These are phyloP conservation scores for Synergus japonicus DNA, from an alignment of 2,888 invertebrate genomes.

Conservation along the genomic window DNA sequence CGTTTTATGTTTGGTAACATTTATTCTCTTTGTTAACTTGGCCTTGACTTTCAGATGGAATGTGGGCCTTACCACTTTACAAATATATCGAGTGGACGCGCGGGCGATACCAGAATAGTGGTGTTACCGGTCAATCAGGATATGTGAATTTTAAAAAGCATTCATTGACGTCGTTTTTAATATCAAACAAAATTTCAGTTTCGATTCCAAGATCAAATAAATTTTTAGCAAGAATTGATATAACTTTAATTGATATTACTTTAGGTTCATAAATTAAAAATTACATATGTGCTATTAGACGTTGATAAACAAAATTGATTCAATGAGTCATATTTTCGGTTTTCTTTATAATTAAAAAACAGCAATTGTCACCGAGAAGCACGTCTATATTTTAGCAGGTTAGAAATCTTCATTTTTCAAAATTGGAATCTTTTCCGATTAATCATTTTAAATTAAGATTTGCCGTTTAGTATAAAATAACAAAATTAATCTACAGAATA, in stretches of 20 bases:
- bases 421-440: neutral
- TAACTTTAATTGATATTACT: neutral
- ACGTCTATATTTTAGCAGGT: neutral
- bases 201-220: neutral
- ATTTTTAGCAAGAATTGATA: neutral
- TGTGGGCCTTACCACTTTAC: conserved; percentile 32
- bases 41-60: conserved; percentile 35
- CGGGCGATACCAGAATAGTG: conserved; percentile 19
- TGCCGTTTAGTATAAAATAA: neutral
- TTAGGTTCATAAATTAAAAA: neutral
- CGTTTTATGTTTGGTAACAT: conserved; percentile 27
- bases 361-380: too few species aligned
- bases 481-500: neutral
- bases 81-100: conserved; percentile 33
- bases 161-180: neutral
- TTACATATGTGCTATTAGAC: neutral
- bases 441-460: neutral
- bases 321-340: too few species aligned
- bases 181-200: neutral
- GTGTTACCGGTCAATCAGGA: conserved; percentile 40
- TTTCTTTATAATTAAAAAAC: too few species aligned
- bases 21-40: conserved; percentile 10
- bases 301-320: too few species aligned
- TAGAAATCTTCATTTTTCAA: neutral
- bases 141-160: conserved; percentile 25